Evolutionary conservation across 2,888 invertebrate genomes (phyloP).

Genomic region (Eumerus sabulonum): DNA sequence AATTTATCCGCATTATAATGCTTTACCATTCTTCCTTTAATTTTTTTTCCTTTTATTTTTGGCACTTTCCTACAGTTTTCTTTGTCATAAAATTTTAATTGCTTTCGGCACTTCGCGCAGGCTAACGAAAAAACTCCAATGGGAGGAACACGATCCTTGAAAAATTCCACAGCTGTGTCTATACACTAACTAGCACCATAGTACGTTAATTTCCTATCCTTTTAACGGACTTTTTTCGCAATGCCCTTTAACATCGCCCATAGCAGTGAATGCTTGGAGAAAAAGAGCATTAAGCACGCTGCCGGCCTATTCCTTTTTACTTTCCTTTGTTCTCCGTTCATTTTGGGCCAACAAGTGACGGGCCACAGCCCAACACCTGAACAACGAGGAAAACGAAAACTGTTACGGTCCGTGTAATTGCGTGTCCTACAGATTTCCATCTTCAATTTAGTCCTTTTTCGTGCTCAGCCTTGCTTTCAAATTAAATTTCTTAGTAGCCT

Average conservation of each 20-base stretch:
- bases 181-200: too few species aligned
- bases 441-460: conserved; percentile 58
- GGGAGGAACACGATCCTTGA: conserved; percentile 50
- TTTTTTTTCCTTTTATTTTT: conserved; percentile 29
- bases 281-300: conserved; percentile 59
- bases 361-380: background rate
- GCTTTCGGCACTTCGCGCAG: conserved; percentile 64
- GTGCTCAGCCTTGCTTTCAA: conserved; percentile 54
- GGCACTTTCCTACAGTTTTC: conserved; percentile 45
- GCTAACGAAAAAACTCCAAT: too few species aligned
- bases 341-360: conserved; percentile 61
- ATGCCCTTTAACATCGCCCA: conserved; percentile 62
- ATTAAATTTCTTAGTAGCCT: conserved; percentile 64
- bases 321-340: conserved; percentile 44
- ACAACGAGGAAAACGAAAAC: conserved; percentile 38
- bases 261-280: conserved; percentile 33
- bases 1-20: conserved; percentile 37
- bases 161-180: conserved; percentile 49
- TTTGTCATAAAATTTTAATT: conserved; percentile 68
- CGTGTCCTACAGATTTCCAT: conserved; percentile 64
- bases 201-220: conserved; percentile 66
- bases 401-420: conserved; percentile 67
- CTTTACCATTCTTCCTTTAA: too few species aligned
- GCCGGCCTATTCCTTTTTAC: too few species aligned
- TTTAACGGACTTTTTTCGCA: conserved; percentile 60